Evolutionary conservation across 2,797 vertebrate genomes (phyloP), one percentile per base, ranked within the genome.

Genomic region (Enteromius unitaeniatus): DNA sequence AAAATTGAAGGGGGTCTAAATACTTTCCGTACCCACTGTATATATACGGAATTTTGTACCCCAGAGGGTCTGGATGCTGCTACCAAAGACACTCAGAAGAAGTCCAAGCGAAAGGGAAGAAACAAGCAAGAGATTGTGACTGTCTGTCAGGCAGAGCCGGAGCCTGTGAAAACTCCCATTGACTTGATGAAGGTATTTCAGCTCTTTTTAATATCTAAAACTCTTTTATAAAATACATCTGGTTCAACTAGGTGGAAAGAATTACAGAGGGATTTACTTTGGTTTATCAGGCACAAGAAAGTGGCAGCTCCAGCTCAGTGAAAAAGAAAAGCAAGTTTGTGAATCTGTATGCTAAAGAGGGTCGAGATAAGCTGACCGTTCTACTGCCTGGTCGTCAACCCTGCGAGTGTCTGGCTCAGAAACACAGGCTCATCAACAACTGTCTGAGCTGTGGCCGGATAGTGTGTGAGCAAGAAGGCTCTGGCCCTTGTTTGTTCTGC

Each of bases 361-460:
- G 98, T 14, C 96, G 98, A 88, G 97, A 99, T 91, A 95, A 89
- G 83, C 94, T 99, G 89, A 83, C 96, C 0, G 93, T 99, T 31
- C 87, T 98, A 11, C 94, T 99, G 45, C 98, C 98, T 0, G 98
- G 98, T 19, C 96, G 97, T 23, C 93, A 97, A 3, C 4, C 92
- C 62, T 99, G 98, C 0, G 97, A 99, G 4, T 99, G 98, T 89
- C 93, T 99, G 87, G 98, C 96, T 83, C 98, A 99, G 91, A 99
- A 96, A 90, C 98, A 99, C 94, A 96, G 90, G 72, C 96, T 99
- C 28, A 94, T 99, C 92, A 99, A 97, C 92, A 99, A 99, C 94
- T 99, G 98, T 91, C 88, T 98, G 91, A 93, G 91, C 65, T 99
- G 98, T 0, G 98, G 98, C 0, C 96, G 96, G n/a, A 99, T 99